Base-by-base conservation (phyloP, 1,140 invertebrate species). In the Gonatopus flavifemur region DNA sequence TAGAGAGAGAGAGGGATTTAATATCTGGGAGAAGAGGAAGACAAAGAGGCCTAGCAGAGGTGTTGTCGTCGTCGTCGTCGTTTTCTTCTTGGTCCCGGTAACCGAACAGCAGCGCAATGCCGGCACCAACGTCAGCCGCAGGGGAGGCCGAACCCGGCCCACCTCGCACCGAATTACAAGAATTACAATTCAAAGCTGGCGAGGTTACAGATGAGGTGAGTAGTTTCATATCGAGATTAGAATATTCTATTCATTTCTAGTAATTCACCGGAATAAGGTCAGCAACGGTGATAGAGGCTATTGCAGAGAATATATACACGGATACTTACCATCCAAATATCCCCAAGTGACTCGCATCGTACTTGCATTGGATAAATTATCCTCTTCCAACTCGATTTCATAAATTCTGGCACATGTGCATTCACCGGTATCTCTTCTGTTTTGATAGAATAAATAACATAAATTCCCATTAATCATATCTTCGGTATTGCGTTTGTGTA, bases 191-290 rank as follows among this genome's bases (percentile, higher is more conserved):
- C 67, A 88, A 88, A 73, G 83, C 90, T 50, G 89, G 89, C 66
- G 84, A 92, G 77, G 84, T 86, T 61, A 94, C 93, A 65, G 93
- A 97, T 90, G 93, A 94, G 81, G 91, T 93, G 72, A 81, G 71
- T 54, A 13, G 28, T n/a, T n/a, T n/a, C n/a, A n/a, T n/a, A n/a
- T n/a, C n/a, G n/a, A n/a, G n/a, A n/a, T n/a, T n/a, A n/a, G n/a
- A n/a, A n/a, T n/a, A n/a, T n/a, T n/a, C n/a, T n/a, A n/a, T n/a
- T n/a, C n/a, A n/a, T n/a, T n/a, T n/a, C n/a, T n/a, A n/a, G n/a
- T n/a, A n/a, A n/a, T n/a, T n/a, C n/a, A n/a, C 40, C 15, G 21
- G 36, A 46, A 32, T 49, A 44, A 49, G 44, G 47, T 39, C 44
- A 43, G 40, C 13, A n/a, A n/a, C n/a, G n/a, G n/a, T n/a, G n/a